Base-by-base conservation (phyloP, 2,888 invertebrate species). In the Plemyria rubiginata region DNA sequence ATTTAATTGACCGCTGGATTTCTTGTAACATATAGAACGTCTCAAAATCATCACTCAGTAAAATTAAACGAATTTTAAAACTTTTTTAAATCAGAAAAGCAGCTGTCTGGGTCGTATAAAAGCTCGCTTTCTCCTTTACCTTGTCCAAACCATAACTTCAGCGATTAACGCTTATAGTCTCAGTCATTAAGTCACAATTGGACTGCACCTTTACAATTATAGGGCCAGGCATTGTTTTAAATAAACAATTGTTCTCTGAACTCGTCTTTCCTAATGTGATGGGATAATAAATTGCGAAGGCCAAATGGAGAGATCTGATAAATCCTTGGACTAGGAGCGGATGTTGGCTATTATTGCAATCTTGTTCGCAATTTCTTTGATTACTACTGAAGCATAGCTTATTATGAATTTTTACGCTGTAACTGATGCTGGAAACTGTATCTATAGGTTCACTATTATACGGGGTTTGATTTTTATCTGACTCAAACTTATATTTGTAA, bases 141-240 rank as follows among this genome's bases (percentile, higher is more conserved):
- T 73, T 74, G 52, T 1, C n/a, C 65, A 69, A 55, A 40, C 13
- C 62, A 64, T 68, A 72, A 76, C 77, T 75, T 75, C 77, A 79
- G 78, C 87, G 87, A 88, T 88, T 88, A 88, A 87, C 88, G 87
- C 87, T 87, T 81, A 88, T 83, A 86, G 82, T 78, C 71, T 67
- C 76, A 82, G 83, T 86, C 86, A 87, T 88, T 87, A 87, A 86
- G 84, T 82, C 82, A 82, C 87, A 88, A 86, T 88, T 85, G 86
- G 86, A 75, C 76, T 79, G 80, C 80, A 78, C 79, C 82, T 82
- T 77, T 75, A 82, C 84, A 82, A 84, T 72, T 68, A 68, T 63
- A 67, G 60, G 48, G 65, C 60, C 67, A 53, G 65, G 70, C 72
- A 77, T 77, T 77, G 77, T 77, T 71, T 77, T 66, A 70, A 74